Evolutionary conservation across 2,113 vertebrate species (phyloP), one percentile per base, ranked within the genome.

Genomic region (Chaetodon trifascialis): DNA sequence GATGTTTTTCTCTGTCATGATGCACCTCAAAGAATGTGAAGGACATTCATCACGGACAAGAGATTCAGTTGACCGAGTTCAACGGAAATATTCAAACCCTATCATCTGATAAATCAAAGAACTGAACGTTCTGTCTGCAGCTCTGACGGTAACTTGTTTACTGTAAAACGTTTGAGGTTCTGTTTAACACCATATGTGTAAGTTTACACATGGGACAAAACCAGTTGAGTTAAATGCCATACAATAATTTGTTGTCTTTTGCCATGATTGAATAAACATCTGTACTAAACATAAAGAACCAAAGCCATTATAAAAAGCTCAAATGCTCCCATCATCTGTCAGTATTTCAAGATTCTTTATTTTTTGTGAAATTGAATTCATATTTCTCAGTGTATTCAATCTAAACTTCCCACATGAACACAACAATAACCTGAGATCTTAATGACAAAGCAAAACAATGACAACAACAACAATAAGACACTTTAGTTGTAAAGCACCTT

Each of bases 1-100:
- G 83, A 79, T 89, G 73, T 92, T 93, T 92, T 89, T 72, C 75
- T 82, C 73, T 55, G 1, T 84, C 21, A 34, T 67, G 59, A 88
- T 68, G 67, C 38, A 70, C 36, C 56, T 2, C 44, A 64, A 86
- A 84, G 25, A 66, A 88, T 84, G 64, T 55, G 11, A n/a, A 25
- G 58, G 16, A 2, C 17, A 23, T 69, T 51, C 9, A 23, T 38
- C 40, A 58, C 72, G 64, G 63, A 30, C 30, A 25, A 38, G 15
- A 58, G 14, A 73, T 42, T 51, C 2, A 40, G 4, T 15, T 17
- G 11, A 52, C 12, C 14, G 30, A 2, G 30, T 30, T 30, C 30
- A 30, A 7, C 9, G 15, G 16, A 46, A 25, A 5, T 12, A 52
- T 25, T 44, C 21, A 34, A 73, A 80, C 4, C 2, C 0, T n/a